Conservation (phyloP, 2,797 vertebrate genomes). For the Enoplosus armatus region DNA sequence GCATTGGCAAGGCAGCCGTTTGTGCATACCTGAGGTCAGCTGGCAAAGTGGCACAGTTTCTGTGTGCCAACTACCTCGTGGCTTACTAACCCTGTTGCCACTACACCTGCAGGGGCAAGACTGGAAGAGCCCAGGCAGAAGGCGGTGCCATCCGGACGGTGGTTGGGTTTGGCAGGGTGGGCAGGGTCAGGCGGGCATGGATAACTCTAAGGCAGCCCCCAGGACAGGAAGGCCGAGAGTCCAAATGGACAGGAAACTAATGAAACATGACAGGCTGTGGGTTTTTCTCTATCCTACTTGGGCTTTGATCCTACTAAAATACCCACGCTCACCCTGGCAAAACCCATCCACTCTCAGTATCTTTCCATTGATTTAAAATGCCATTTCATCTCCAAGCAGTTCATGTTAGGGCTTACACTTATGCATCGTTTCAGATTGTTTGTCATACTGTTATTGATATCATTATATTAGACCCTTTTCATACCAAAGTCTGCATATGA, state of each 20-base stretch:
- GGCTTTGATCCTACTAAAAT: conserved; percentile 38
- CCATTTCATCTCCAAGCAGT: neutral
- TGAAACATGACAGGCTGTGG: conserved; percentile 28
- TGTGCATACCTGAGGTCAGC: conserved; percentile 61
- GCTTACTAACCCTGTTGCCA: conserved; percentile 21
- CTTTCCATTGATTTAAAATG: neutral
- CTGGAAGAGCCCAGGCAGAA: neutral
- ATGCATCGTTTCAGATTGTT: neutral
- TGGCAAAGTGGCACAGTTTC: conserved; percentile 37
- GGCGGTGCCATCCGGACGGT: conserved; percentile 23
- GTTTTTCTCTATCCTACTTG: neutral
- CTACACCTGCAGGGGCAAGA: conserved; percentile 44
- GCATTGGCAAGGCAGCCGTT: conserved; percentile 37
- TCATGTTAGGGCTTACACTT: neutral
- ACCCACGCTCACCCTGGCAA: neutral
- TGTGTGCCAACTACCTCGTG: conserved; percentile 37
- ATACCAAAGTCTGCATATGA: neutral
- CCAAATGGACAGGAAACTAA: neutral
- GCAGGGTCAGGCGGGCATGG: conserved; percentile 42
- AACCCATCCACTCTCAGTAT: neutral
- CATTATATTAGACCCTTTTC: neutral
- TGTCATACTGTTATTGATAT: neutral
- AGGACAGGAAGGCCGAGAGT: neutral
- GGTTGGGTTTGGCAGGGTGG: conserved; percentile 34
- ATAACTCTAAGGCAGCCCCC: conserved; percentile 5